phyloP scores from a whole-genome alignment of 2,888 invertebrate genomes.

The Sminthurides aquaticus region DNA sequence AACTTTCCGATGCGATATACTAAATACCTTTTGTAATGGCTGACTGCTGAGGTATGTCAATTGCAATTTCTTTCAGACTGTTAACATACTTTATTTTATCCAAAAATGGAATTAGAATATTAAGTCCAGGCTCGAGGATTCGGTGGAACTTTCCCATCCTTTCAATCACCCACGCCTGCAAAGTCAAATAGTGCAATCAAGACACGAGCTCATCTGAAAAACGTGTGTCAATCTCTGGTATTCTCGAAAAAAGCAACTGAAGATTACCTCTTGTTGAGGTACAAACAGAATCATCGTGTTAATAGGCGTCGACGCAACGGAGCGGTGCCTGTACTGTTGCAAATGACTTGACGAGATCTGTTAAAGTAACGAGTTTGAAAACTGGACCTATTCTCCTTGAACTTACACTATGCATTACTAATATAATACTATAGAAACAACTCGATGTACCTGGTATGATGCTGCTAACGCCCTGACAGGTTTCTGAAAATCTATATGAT shows the following conservation, averaged over 20 bases:
- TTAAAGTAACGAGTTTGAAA: no score
- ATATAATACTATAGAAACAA: no score
- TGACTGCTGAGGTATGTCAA: constrained; percentile 97
- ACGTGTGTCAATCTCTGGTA: not conserved
- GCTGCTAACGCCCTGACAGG: no score
- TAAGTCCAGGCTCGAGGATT: constrained; percentile 89
- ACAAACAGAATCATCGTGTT: constrained; percentile 96
- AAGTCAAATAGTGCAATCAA: constrained; percentile 3
- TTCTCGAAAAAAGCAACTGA: no score
- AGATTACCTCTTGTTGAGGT: constrained; percentile 96
- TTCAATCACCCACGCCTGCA: constrained; percentile 93
- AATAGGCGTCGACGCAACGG: constrained; percentile 61
- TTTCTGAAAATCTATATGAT: no score
- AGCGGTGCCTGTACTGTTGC: constrained; percentile 11
- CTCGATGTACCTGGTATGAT: no score
- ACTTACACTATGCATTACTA: no score
- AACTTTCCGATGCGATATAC: no score
- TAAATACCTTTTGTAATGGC: constrained; percentile 89
- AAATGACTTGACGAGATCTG: not conserved
- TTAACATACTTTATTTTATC: constrained; percentile 96
- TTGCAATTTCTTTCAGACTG: constrained; percentile 96
- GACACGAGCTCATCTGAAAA: not conserved
- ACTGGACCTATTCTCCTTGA: no score
- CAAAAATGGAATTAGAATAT: constrained; percentile 79
- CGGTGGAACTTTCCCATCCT: constrained; percentile 95